Conservation (phyloP, 2,113 vertebrate species). For the Gallinago paraguaiae region DNA sequence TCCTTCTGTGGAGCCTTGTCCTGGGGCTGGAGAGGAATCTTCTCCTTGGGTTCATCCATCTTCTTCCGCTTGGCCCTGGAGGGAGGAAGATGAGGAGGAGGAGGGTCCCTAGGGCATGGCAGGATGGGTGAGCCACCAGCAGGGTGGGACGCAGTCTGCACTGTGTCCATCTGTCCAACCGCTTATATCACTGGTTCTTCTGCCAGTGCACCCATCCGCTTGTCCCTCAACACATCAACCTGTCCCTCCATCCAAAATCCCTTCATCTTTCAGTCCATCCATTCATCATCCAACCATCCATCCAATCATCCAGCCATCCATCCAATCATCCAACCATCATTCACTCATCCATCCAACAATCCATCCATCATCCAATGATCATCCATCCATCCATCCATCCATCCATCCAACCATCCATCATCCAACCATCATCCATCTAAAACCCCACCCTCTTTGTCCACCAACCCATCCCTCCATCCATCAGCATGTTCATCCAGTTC, state of each 20-base stretch:
- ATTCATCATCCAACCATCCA: background rate
- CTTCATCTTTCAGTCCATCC: background rate
- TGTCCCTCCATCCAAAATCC: background rate
- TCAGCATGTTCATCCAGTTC: background rate
- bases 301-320: no score
- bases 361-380: no score
- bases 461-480: background rate
- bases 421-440: background rate
- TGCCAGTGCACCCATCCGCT: rapidly evolving
- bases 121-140: background rate
- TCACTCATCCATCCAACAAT: no score
- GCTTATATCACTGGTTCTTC: background rate
- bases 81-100: background rate
- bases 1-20: background rate
- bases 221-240: rapidly evolving
- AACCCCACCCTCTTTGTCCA: no score
- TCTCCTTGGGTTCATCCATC: background rate
- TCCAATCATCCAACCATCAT: no score
- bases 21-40: slow-evolving; percentile 51
- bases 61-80: background rate
- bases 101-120: background rate
- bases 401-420: background rate
- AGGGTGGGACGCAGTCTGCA: background rate
- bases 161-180: background rate
- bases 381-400: no score